Base-by-base conservation (phyloP, 92 coral and sea anemone species). In the Zoanthus gigantus region DNA sequence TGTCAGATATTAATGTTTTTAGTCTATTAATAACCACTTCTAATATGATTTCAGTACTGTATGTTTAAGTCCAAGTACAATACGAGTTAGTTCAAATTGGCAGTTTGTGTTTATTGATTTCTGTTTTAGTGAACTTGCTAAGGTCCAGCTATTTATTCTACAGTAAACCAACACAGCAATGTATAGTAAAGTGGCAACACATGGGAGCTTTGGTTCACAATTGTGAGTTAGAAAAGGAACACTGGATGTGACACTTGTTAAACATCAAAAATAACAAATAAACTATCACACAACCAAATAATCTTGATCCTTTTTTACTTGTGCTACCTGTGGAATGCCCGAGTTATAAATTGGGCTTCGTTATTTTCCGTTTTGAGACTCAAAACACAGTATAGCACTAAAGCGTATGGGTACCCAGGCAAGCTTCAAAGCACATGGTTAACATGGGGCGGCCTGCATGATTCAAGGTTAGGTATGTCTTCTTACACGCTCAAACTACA, bases 201-300 rank as follows among this genome's bases (percentile, higher is more conserved):
- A 63, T 81, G 85, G 47, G 57, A 44, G 72, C 12, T 13, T 6
- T 63, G 10, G 23, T n/a, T 3, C 7, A 48, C 11, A 50, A 60
- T 78, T 12, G 58, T 78, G 15, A 78, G 23, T 31, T 79, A 28
- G 82, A 61, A 78, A 14, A 78, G 16, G 12, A 18, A 65, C 12
- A 65, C 60, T 46, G 85, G 85, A 81, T 14, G 74, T 48, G 85
- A 81, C 85, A 65, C 47, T 79, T 69, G 68, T 61, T 73, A n/a
- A 63, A 3, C 44, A 23, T 58, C 84, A 34, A 12, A 79, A 34
- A 16, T 77, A 72, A 56, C 60, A 61, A 80, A 61, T 61, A 80
- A 80, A 29, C 65, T 58, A 15, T 37, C 42, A 37, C 42, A 37
- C 42, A 37, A 37, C 3, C 42, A 37, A 37, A 37, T 37, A 37